Evolutionary conservation across 2,113 vertebrate genomes (phyloP).

Genomic region (Boulengeromyrus knoepffleri): DNA sequence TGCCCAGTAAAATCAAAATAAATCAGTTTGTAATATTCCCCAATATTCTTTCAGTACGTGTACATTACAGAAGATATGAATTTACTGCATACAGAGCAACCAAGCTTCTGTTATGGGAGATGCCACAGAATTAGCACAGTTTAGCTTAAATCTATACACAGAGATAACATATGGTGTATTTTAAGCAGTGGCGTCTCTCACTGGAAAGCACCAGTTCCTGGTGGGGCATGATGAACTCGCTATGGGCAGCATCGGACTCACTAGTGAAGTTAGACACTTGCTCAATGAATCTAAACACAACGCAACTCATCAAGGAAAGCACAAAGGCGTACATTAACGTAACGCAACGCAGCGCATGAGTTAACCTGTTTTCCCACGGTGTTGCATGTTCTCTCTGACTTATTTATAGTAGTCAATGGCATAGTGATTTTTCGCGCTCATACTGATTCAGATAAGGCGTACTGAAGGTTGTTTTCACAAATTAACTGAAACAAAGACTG

Average conservation of each 20-base stretch:
- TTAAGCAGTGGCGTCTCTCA: no score
- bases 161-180: neutral
- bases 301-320: neutral
- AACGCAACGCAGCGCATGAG: neutral
- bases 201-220: neutral
- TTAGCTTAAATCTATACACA: neutral
- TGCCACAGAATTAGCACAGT: neutral
- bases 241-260: neutral
- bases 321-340: neutral
- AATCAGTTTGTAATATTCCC: neutral
- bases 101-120: neutral
- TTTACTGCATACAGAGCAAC: neutral
- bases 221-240: neutral
- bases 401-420: neutral
- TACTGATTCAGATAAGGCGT: neutral
- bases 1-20: neutral
- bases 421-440: neutral
- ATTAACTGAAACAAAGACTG: neutral
- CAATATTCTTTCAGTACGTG: neutral
- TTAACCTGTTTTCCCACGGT: no score
- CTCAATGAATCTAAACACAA: neutral
- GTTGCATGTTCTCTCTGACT: neutral
- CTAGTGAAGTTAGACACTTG: neutral
- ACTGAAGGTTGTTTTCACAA: neutral
- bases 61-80: neutral